phyloP scores from a whole-genome alignment of 1,140 invertebrate species.

The Drosophila lowei region DNA sequence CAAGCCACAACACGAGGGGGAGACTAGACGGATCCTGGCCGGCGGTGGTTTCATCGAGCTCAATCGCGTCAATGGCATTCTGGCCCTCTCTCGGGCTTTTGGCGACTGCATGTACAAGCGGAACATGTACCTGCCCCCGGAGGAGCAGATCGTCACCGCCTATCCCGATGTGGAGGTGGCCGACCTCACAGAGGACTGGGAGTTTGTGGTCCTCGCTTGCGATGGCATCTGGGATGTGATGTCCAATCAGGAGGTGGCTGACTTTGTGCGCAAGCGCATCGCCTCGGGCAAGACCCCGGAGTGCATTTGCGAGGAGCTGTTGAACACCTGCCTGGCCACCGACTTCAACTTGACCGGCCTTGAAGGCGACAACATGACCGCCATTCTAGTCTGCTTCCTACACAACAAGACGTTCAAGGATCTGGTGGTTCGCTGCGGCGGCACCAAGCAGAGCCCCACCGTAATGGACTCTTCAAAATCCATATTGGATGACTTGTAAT shows the following conservation, averaged over 20 bases:
- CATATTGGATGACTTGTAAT: too few species aligned
- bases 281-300: slow-evolving; percentile 93
- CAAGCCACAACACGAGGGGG: slow-evolving; percentile 94
- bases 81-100: slow-evolving; percentile 97
- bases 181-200: slow-evolving; percentile 93
- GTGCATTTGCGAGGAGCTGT: slow-evolving; percentile 96
- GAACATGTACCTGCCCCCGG: slow-evolving; percentile 90
- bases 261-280: slow-evolving; percentile 93
- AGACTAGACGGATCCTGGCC: slow-evolving; percentile 93
- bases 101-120: slow-evolving; percentile 99
- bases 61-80: slow-evolving; percentile 98
- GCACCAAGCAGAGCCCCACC: background rate
- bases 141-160: slow-evolving; percentile 99
- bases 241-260: slow-evolving; percentile 94
- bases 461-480: background rate
- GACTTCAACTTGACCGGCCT: slow-evolving; percentile 96
- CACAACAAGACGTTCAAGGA: slow-evolving; percentile 89
- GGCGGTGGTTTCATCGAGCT: slow-evolving; percentile 98
- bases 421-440: slow-evolving; percentile 84
- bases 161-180: slow-evolving; percentile 94
- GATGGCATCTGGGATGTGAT: slow-evolving; percentile 99
- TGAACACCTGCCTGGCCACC: slow-evolving; percentile 96
- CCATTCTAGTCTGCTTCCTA: slow-evolving; percentile 91
- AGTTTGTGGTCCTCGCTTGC: slow-evolving; percentile 98
- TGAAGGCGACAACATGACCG: slow-evolving; percentile 99